Conservation (phyloP, 2,797 vertebrate genomes). For the Rhinophrynus dorsalis region DNA sequence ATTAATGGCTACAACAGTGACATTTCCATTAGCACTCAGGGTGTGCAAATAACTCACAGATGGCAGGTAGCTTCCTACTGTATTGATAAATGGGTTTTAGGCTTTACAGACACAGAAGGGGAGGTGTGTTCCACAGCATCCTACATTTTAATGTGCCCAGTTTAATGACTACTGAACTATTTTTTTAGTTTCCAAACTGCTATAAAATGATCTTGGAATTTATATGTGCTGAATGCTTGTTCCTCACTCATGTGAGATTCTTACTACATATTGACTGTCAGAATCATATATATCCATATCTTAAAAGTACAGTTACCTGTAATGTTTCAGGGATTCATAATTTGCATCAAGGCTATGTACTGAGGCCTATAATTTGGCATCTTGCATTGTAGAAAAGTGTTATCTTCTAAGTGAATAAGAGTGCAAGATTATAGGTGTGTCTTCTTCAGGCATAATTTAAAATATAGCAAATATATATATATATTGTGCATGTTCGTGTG, state of each 20-base stretch:
- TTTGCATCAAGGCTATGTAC: too few relatives aligned
- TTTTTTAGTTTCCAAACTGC: slow-evolving; percentile 27
- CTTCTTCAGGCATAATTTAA: too few relatives aligned
- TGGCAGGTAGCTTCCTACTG: slow-evolving; percentile 70
- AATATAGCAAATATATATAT: too few relatives aligned
- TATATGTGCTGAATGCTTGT: neutral
- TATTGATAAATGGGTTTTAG: slow-evolving; percentile 62
- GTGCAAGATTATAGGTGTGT: too few relatives aligned
- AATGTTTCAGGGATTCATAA: too few relatives aligned
- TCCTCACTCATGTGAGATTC: neutral
- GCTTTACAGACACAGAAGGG: slow-evolving; percentile 49
- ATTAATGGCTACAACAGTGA: slow-evolving; percentile 61
- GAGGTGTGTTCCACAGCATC: slow-evolving; percentile 26
- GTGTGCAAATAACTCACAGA: slow-evolving; percentile 64
- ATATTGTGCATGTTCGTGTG: too few relatives aligned
- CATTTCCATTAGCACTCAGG: slow-evolving; percentile 63
- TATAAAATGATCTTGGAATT: slow-evolving; percentile 17
- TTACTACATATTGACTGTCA: neutral
- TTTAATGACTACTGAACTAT: slow-evolving; percentile 37
- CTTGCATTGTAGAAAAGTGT: too few relatives aligned
- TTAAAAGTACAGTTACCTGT: too few relatives aligned
- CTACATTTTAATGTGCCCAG: slow-evolving; percentile 42
- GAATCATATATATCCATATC: too few relatives aligned
- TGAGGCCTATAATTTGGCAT: too few relatives aligned
- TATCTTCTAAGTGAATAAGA: too few relatives aligned